Evolutionary conservation across 2,888 invertebrate genomes (phyloP).

Genomic region (Julus scandinavius): DNA sequence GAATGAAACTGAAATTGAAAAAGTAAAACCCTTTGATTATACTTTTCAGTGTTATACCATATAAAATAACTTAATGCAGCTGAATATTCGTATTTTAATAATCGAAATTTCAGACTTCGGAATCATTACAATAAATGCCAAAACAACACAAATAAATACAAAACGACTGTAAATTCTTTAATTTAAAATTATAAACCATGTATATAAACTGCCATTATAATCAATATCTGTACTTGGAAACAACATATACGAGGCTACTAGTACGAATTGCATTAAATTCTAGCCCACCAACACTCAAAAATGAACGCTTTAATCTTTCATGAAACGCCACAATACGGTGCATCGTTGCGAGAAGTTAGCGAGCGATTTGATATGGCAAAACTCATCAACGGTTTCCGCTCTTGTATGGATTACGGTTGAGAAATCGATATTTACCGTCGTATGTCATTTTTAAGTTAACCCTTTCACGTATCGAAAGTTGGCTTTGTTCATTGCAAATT

Average conservation of each 20-base stretch:
- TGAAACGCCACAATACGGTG: neutral
- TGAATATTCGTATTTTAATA: too few species aligned
- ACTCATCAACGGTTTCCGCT: neutral
- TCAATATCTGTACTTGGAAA: neutral
- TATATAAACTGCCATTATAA: neutral
- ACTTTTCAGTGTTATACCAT: too few species aligned
- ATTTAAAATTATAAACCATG: neutral
- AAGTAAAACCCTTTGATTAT: too few species aligned
- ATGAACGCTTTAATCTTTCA: neutral
- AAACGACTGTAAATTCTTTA: too few species aligned
- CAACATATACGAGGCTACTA: neutral
- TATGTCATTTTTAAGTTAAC: neutral
- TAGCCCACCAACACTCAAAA: neutral
- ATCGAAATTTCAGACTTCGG: too few species aligned
- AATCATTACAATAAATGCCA: too few species aligned
- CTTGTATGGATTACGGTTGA: neutral
- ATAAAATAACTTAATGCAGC: too few species aligned
- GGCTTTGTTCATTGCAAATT: neutral
- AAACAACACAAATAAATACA: too few species aligned
- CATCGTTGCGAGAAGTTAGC: neutral
- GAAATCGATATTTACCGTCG: neutral
- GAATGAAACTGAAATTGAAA: too few species aligned
- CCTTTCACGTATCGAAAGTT: neutral
- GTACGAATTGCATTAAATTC: neutral
- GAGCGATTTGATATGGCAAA: slow-evolving; percentile 8